Evolutionary conservation across 2,113 vertebrate species (phyloP), one percentile per base, ranked within the genome.

Genomic region (Heptranchias perlo): DNA sequence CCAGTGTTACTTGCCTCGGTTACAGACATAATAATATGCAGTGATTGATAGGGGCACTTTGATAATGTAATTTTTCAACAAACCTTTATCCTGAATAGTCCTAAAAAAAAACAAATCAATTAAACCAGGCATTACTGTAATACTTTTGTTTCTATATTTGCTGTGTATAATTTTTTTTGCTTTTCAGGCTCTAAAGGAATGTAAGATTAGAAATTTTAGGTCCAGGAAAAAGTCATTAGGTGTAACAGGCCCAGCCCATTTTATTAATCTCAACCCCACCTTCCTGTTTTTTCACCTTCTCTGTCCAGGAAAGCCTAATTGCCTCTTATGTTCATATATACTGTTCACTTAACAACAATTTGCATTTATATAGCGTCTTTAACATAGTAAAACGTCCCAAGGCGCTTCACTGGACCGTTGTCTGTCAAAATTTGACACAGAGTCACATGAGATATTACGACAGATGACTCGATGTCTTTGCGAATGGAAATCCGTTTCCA

Each of bases 31-130:
- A 91, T 91, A 54, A 91, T 91, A 35, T 44, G 0, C 52, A 35
- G 31, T 91, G 87, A 91, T 91, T 91, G 87, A 91, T 91, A 58
- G 87, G 87, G 87, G 61, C 44, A 94, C 92, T 94, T 64, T 65
- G 21, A 21, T 94, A 94, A 94, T 94, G n/a, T 47, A 94, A 94
- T 94, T 94, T 58, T 44, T 94, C 61, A 94, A 65, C 62, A 65
- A 44, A 65, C 16, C 92, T 67, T 94, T 67, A 47, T 94, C 62
- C 86, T 64, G 10, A 54, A 54, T 54, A 8, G 28, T 13, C 25
- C 52, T 35, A 58, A 54, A 91, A 91, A 87, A 87, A 54, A 28
- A 76, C 69, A 89, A 91, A 16, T 91, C 87, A 91, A 76, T 58
- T 58, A 91, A 91, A 91, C 52, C 13, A 58, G 3, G n/a, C 87